phyloP scores from a whole-genome alignment of 2,113 vertebrate species.

The Ammodytes dubius region DNA sequence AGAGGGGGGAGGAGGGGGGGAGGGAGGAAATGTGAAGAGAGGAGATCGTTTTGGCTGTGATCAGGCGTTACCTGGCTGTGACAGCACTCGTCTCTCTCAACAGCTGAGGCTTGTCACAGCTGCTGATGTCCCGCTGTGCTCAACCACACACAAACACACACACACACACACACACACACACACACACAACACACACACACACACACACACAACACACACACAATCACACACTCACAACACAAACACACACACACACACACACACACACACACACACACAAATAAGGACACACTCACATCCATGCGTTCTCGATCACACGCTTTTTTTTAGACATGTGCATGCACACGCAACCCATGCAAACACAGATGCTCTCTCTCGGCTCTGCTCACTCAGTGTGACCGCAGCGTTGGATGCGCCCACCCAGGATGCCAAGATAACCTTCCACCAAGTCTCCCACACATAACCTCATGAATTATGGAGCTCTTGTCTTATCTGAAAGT shows the following conservation, averaged over 20 bases:
- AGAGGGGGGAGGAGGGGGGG: conserved; percentile 21
- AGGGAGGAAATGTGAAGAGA: conserved; percentile 50
- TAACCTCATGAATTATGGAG: conserved; percentile 59
- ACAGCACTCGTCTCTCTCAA: conserved; percentile 74
- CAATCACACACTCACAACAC: conserved; percentile 7
- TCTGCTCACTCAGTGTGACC: conserved; percentile 55
- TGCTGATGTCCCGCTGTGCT: conserved; percentile 72
- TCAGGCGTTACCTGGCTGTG: conserved; percentile 78
- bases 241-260: not conserved
- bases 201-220: not conserved
- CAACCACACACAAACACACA: conserved; percentile 61
- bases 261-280: not conserved
- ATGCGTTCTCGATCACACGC: conserved; percentile 25
- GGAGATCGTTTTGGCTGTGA: conserved; percentile 68
- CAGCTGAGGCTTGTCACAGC: conserved; percentile 82
- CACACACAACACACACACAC: not conserved
- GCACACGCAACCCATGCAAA: not conserved
- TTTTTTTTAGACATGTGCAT: conserved; percentile 1
- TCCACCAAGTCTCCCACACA: conserved; percentile 24
- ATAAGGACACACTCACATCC: not conserved
- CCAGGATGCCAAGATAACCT: conserved; percentile 40
- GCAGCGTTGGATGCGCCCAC: conserved; percentile 27
- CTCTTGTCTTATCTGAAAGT: conserved; percentile 14
- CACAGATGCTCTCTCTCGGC: conserved; percentile 49
- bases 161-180: not conserved